Base-by-base conservation (phyloP, 1,140 invertebrate genomes). In the Parapsyche elsis region DNA sequence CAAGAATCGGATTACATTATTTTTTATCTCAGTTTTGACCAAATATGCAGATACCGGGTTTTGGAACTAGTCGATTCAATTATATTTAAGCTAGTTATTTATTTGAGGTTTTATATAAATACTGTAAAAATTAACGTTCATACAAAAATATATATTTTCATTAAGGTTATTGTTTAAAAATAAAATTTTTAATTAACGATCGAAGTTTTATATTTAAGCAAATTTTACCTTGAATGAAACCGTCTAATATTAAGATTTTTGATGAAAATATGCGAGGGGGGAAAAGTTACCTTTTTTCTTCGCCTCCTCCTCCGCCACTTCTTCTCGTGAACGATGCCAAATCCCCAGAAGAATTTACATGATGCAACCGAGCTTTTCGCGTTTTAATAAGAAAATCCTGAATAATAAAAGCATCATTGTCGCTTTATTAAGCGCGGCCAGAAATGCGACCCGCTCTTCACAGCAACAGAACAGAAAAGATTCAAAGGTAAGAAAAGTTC, bases 341-440 rank as follows among this genome's bases (percentile, higher is more conserved):
- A 75, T 59, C 53, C 73, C 14, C 73, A 1, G 73, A 10, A 75
- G 16, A 75, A 75, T 75, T 75, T 75, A 59, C 73, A 75, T 75
- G 73, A 59, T 75, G 73, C 73, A 75, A 16, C 44, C 73, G 23
- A 24, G 26, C 46, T 75, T 75, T 75, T 75, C 46, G 26, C 38
- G 73, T 75, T 75, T 67, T 75, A 75, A 75, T 75, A 75, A 75
- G 73, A 75, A 75, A 75, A 75, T 75, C 73, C 73, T 75, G 73
- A 75, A 75, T 75, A 75, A 75, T 75, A 75, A 75, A 59, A 49
- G 19, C 73, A 75, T 75, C 73, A 57, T 75, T 75, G 73, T 75
- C 73, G 73, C 49, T 75, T 75, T 75, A 75, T 75, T 75, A 75
- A 75, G 73, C 73, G 24, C 23, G 44, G 49, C 73, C 16, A 53